Percentiles rank a stretch among this genome's conserved stretches.
Conservation (phyloP, 2,113 vertebrate genomes). For the Salvator merianae region DNA sequence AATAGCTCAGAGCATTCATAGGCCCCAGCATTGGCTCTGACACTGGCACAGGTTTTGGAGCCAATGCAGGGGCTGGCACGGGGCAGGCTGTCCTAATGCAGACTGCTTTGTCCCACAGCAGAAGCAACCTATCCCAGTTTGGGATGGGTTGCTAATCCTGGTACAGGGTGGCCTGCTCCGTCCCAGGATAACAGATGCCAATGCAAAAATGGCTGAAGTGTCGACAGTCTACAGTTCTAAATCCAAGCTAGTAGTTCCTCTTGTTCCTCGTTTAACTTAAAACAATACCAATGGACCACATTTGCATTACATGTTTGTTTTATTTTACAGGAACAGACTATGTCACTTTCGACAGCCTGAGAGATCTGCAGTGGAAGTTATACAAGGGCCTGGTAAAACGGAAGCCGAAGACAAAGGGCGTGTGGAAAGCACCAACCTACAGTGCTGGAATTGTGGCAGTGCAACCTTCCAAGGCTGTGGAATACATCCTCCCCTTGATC, state of each 20-base stretch:
- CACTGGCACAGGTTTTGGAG: no score
- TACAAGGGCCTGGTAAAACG: constrained; percentile 17
- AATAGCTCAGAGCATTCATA: no score
- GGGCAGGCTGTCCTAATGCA: no score
- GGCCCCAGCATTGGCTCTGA: no score
- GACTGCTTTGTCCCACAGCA: no score
- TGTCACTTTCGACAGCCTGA: constrained; percentile 27
- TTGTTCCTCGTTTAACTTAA: background rate
- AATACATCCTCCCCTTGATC: constrained; percentile 11
- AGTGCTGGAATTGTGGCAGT: background rate
- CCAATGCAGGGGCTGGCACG: no score
- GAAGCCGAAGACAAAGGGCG: background rate
- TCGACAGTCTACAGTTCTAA: background rate
- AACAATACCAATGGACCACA: background rate
- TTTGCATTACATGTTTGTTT: background rate
- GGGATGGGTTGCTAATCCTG: no score
- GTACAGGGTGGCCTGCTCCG: no score
- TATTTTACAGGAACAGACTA: background rate
- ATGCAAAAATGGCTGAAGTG: no score
- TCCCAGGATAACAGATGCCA: no score
- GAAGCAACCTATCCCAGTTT: no score
- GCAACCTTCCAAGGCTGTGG: background rate
- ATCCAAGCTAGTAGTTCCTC: background rate
- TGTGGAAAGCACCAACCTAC: constrained; percentile 12
- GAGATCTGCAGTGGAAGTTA: constrained; percentile 34